These are phyloP conservation scores for Hepsetus odoe DNA, from an alignment of 2,113 vertebrate species.

Conservation along the genomic window DNA sequence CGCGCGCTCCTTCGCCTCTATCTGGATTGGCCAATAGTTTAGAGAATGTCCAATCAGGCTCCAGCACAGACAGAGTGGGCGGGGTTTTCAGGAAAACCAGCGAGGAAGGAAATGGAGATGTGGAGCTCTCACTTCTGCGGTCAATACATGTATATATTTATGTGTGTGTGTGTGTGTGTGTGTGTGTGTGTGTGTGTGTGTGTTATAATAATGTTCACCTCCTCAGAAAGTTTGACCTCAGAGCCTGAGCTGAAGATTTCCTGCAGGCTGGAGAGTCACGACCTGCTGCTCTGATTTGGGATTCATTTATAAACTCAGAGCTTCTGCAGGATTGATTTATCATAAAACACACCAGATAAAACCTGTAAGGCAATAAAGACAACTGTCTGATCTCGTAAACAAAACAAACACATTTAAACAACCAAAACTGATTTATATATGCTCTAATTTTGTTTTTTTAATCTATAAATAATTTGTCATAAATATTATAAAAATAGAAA, in stretches of 20 bases:
- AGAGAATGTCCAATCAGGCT: neutral
- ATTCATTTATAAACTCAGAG: neutral
- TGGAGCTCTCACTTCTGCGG: conserved; percentile 57
- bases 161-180: neutral
- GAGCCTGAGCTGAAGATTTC: neutral
- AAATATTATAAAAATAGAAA: no score
- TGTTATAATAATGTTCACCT: neutral
- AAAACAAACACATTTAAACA: no score
- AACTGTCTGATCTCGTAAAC: no score
- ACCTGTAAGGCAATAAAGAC: no score
- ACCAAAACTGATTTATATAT: no score
- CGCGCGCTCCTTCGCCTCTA: neutral
- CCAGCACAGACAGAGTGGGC: neutral
- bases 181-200: neutral
- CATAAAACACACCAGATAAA: no score
- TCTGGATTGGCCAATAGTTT: neutral
- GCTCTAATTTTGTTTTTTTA: no score
- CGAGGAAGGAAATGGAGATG: conserved; percentile 2
- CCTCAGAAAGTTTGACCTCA: neutral
- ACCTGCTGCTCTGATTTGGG: neutral
- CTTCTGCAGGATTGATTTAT: neutral
- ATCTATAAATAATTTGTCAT: no score
- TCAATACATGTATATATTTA: conserved; percentile 20
- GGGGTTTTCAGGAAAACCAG: neutral
- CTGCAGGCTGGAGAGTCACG: neutral